A percentile compares a stretch with the other conserved stretches of the same genome.
Evolutionary conservation across 1,140 invertebrate genomes (phyloP).

Genomic region (Diorhabda carinulata): DNA sequence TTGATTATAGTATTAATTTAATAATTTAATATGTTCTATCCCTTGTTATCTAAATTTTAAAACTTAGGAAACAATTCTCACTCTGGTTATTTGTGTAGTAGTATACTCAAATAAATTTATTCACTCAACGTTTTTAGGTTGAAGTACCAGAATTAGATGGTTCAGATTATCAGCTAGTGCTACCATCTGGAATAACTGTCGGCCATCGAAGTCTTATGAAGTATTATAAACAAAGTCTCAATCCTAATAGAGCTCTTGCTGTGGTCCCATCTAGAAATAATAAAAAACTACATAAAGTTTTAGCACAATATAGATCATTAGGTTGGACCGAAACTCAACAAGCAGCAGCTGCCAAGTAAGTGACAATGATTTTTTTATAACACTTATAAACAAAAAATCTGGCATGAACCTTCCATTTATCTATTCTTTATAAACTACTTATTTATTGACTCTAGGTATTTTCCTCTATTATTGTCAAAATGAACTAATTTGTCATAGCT

Average conservation of each 20-base stretch:
- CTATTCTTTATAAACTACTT: too few species aligned
- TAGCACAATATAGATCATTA: conserved; percentile 77
- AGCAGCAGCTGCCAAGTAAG: conserved; percentile 57
- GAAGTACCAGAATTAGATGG: conserved; percentile 65
- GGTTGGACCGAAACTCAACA: conserved; percentile 78
- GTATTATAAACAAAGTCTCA: conserved; percentile 76
- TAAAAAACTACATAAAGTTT: conserved; percentile 64
- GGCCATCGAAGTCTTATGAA: conserved; percentile 86
- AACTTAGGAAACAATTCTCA: too few species aligned
- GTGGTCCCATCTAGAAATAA: conserved; percentile 50
- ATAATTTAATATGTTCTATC: too few species aligned
- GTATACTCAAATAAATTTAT: too few species aligned
- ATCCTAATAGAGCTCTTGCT: conserved; percentile 56
- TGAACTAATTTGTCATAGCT: too few species aligned
- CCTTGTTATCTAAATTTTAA: too few species aligned
- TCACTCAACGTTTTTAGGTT: conserved; percentile 25
- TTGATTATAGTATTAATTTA: too few species aligned
- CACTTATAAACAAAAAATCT: too few species aligned
- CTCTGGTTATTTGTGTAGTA: too few species aligned
- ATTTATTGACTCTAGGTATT: too few species aligned
- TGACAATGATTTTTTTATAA: neutral
- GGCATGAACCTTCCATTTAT: too few species aligned
- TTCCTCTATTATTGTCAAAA: too few species aligned
- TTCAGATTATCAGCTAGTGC: conserved; percentile 75
- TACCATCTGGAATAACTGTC: conserved; percentile 84